Conservation (phyloP, 2,888 invertebrate species). For the Harmothoe impar region DNA sequence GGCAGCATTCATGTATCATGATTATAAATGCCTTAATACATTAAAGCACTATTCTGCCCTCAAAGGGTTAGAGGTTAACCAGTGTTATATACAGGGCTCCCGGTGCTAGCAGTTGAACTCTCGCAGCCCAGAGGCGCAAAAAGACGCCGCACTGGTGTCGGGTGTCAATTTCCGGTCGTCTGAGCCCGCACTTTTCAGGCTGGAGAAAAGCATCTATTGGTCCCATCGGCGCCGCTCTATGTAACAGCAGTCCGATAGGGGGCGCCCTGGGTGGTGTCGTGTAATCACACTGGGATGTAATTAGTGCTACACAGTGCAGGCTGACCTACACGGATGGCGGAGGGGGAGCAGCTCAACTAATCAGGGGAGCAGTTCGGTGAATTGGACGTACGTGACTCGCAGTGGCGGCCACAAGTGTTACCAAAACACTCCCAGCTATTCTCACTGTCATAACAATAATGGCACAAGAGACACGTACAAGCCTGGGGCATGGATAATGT, state of each 20-base stretch:
- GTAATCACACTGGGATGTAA: neutral
- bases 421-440: too few relatives aligned
- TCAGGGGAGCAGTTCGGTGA: too few relatives aligned
- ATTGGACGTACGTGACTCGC: too few relatives aligned
- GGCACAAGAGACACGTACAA: too few relatives aligned
- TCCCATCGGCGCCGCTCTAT: neutral
- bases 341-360: too few relatives aligned
- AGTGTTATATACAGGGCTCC: neutral
- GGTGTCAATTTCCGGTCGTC: constrained; percentile 18
- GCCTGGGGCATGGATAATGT: too few relatives aligned
- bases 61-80: constrained; percentile 22
- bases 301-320: neutral
- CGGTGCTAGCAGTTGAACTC: neutral
- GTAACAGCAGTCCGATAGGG: neutral
- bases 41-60: too few relatives aligned
- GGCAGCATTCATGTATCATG: too few relatives aligned
- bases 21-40: too few relatives aligned
- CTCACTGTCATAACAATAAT: too few relatives aligned
- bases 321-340: too few relatives aligned
- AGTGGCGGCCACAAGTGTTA: too few relatives aligned
- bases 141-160: neutral
- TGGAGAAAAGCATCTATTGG: neutral
- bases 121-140: neutral
- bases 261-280: neutral
- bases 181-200: neutral